Evolutionary conservation across 2,888 invertebrate genomes (phyloP).

Genomic region (Microchrysa polita): DNA sequence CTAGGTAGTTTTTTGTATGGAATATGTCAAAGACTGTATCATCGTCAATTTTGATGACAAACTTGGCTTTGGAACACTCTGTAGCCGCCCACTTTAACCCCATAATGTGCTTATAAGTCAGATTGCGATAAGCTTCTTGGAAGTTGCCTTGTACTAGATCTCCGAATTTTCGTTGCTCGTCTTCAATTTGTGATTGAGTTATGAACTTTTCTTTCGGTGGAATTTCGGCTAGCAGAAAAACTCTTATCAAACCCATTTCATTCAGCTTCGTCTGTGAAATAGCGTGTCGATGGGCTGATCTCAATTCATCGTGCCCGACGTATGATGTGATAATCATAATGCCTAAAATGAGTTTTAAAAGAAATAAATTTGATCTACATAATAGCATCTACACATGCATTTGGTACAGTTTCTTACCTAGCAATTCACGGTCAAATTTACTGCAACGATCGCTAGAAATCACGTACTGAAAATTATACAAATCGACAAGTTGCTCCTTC

Average conservation of each 20-base stretch:
- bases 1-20: slow-evolving; percentile 66
- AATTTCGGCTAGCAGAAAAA: slow-evolving; percentile 75
- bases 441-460: slow-evolving; percentile 15
- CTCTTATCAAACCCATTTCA: slow-evolving; percentile 69
- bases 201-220: slow-evolving; percentile 66
- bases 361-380: not conserved
- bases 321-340: slow-evolving; percentile 78
- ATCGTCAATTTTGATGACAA: slow-evolving; percentile 83
- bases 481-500: slow-evolving; percentile 30
- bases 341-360: slow-evolving; percentile 56
- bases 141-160: slow-evolving; percentile 83
- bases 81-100: slow-evolving; percentile 78
- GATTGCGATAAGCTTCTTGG: slow-evolving; percentile 78
- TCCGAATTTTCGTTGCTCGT: slow-evolving; percentile 72
- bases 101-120: slow-evolving; percentile 86
- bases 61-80: slow-evolving; percentile 71
- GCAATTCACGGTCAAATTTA: slow-evolving; percentile 33
- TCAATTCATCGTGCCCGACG: slow-evolving; percentile 74
- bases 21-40: slow-evolving; percentile 79
- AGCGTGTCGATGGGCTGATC: slow-evolving; percentile 76
- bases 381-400: not conserved
- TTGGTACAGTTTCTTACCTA: slow-evolving; percentile 24
- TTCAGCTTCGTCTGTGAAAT: slow-evolving; percentile 70
- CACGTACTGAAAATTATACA: slow-evolving; percentile 35
- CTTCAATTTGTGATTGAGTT: slow-evolving; percentile 68